Evolutionary conservation across 1,140 invertebrate species (phyloP).

Genomic region (Scaptomyza montana): DNA sequence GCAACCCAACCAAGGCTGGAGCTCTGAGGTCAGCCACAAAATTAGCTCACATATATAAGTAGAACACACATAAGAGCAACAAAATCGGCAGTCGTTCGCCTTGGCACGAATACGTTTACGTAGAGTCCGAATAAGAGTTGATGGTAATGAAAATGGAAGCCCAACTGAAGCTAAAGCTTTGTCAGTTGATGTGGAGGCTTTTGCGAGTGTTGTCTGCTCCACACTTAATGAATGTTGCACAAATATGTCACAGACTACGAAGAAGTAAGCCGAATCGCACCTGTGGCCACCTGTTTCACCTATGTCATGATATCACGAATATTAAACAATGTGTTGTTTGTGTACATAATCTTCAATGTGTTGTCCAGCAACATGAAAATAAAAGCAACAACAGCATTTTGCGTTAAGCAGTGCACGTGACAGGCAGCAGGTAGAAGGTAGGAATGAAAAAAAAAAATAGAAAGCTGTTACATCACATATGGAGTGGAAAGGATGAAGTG

Average conservation of each 20-base stretch:
- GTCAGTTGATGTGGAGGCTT: not conserved
- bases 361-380: conserved; percentile 29
- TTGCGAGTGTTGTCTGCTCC: conserved; percentile 26
- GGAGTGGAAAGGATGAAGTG: conserved; percentile 15
- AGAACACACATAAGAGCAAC: conserved; percentile 3
- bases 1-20: not conserved
- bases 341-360: not conserved
- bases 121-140: not conserved
- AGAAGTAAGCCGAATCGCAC: conserved; percentile 44
- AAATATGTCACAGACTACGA: conserved; percentile 56
- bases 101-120: conserved; percentile 23
- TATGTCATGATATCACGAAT: conserved; percentile 28
- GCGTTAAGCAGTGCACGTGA: conserved; percentile 57
- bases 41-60: not conserved
- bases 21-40: not conserved
- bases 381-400: conserved; percentile 50
- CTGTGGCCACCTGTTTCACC: conserved; percentile 17
- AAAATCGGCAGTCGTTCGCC: conserved; percentile 3
- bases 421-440: not conserved
- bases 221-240: conserved; percentile 72
- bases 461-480: conserved; percentile 13
- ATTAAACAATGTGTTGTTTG: conserved; percentile 45
- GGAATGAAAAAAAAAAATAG: not conserved
- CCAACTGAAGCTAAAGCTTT: not conserved
- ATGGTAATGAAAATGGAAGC: conserved; percentile 12